A percentile compares a stretch with the other conserved stretches of the same genome.
phyloP scores from a whole-genome alignment of 2,888 invertebrate genomes.

The Brachyopa scutellaris region DNA sequence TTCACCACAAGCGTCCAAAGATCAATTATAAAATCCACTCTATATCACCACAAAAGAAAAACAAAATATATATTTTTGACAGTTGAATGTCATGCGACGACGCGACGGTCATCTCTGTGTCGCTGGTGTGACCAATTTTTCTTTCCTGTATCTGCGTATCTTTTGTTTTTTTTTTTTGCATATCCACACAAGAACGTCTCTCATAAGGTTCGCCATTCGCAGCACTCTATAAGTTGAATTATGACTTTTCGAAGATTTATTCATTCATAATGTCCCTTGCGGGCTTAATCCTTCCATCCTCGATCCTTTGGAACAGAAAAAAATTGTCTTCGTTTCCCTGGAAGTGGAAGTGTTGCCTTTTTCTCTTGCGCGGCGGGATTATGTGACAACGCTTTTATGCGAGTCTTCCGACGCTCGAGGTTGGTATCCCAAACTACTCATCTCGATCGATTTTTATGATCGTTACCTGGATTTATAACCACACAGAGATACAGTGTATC shows the following conservation, averaged over 20 bases:
- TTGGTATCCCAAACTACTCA: slow-evolving; percentile 59
- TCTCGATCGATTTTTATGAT: slow-evolving; percentile 71
- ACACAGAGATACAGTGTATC: slow-evolving; percentile 12
- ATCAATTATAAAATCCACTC: slow-evolving; percentile 45
- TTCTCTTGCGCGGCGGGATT: slow-evolving; percentile 30
- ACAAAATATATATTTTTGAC: slow-evolving; percentile 43
- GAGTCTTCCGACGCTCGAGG: no score
- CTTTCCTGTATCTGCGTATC: slow-evolving; percentile 34
- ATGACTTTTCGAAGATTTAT: slow-evolving; percentile 70
- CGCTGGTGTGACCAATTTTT: slow-evolving; percentile 65
- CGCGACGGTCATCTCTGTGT: not conserved
- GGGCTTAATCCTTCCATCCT: slow-evolving; percentile 60
- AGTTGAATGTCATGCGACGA: slow-evolving; percentile 68
- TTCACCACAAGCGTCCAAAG: slow-evolving; percentile 25
- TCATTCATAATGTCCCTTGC: slow-evolving; percentile 70
- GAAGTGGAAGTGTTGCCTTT: not conserved
- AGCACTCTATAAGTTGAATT: slow-evolving; percentile 40
- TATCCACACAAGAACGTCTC: slow-evolving; percentile 5
- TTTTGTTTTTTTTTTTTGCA: not conserved
- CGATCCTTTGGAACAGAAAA: slow-evolving; percentile 8
- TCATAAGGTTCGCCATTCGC: slow-evolving; percentile 22
- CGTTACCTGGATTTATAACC: slow-evolving; percentile 67
- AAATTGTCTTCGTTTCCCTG: slow-evolving; percentile 32
- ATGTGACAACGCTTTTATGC: slow-evolving; percentile 68
- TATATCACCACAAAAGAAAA: slow-evolving; percentile 38